Base-by-base conservation (phyloP, 2,888 invertebrate genomes). In the Drosophila mimica region DNA sequence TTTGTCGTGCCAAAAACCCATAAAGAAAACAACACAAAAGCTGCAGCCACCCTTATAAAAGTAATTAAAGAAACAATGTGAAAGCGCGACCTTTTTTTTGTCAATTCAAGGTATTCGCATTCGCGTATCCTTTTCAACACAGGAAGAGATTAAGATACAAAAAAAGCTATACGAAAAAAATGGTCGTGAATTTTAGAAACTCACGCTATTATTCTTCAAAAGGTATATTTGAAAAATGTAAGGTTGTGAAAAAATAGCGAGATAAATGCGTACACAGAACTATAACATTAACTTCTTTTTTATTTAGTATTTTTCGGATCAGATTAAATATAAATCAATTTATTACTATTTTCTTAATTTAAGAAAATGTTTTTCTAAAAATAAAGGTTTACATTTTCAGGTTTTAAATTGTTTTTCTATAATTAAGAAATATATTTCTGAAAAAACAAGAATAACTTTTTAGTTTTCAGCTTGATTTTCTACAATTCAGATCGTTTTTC, bases 1-100 rank as follows among this genome's bases (percentile, higher is more conserved):
- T 54, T 49, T 51, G 54, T 58, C 74, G 60, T 75, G 75, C 49
- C 46, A 65, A 65, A 54, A 70, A 20, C n/a, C 48, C 74, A 65
- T 74, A 69, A 74, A 74, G 3, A 25, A 74, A 69, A 59, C 46
- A 20, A n/a, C 8, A 56, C 15, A 28, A 60, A 34, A 57, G 20
- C 51, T 30, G 65, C 31, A 34, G 38, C 28, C 28, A 33, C 60
- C 72, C n/a, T 43, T 48, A 56, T 15, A 67, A 57, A 36, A 28
- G 17, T 51, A 54, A 48, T 49, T 46, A 46, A 62, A 43, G 36
- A 52, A 60, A n/a, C n/a, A 20, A 28, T 36, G 17, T 28, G 36
- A 58, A 58, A 46, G n/a, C 31, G 30, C 28, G 6, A 17, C 20
- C 25, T 7, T 28, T 53, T 31, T 38, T 40, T 46, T 2, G 46